Evolutionary conservation across 1,140 invertebrate species (phyloP).

Genomic region (Penaeus japonicus): DNA sequence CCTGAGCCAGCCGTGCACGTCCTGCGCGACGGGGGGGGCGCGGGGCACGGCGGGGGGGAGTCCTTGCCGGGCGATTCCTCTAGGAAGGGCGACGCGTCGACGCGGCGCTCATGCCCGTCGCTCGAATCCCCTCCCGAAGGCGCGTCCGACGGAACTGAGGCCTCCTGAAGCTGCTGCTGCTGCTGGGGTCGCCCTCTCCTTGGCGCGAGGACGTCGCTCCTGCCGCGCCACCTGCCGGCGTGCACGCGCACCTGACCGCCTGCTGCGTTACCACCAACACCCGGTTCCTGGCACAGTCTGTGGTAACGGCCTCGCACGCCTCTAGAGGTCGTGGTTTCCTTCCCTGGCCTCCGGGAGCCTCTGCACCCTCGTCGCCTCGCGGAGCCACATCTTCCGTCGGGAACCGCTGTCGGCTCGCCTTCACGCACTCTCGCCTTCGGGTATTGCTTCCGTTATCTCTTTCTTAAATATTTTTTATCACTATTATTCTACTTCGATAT

Average conservation of each 20-base stretch:
- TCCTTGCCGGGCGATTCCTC: neutral
- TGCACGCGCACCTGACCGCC: neutral
- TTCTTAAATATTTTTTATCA: too few species aligned
- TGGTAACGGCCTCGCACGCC: conserved; percentile 36
- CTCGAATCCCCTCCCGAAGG: too few species aligned
- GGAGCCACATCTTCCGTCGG: neutral
- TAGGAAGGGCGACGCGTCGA: too few species aligned
- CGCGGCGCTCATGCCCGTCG: too few species aligned
- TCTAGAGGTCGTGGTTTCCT: conserved; percentile 29
- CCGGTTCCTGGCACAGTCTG: conserved; percentile 46
- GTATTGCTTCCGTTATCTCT: too few species aligned
- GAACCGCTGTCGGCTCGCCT: neutral
- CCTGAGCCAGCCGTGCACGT: neutral
- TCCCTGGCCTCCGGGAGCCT: neutral
- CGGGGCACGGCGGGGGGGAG: neutral
- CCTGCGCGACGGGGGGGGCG: neutral
- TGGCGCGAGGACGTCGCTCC: neutral
- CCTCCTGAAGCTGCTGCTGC: too few species aligned
- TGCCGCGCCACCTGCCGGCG: neutral
- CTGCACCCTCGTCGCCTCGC: neutral
- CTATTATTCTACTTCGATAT: too few species aligned
- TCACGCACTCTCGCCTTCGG: neutral
- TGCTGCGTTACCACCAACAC: conserved; percentile 26
- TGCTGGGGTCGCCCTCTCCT: neutral
- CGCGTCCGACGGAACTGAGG: too few species aligned